Conservation (phyloP, 2,113 vertebrate species). For the Nesoenas mayeri region DNA sequence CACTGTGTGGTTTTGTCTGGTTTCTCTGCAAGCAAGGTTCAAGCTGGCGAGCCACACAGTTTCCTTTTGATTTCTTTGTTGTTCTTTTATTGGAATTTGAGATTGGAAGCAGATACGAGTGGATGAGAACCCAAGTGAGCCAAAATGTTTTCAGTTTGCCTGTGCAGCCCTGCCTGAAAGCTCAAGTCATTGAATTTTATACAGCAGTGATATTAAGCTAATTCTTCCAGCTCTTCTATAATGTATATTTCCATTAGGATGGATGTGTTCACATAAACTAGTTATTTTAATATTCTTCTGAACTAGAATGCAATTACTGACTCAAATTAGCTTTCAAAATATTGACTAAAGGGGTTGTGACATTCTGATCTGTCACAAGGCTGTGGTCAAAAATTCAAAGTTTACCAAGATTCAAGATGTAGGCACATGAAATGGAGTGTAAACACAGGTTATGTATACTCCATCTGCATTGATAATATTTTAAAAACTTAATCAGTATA, state of each 20-base stretch:
- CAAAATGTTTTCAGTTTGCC: slow-evolving; percentile 54
- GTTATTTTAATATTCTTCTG: slow-evolving; percentile 60
- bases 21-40: slow-evolving; percentile 66
- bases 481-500: slow-evolving; percentile 55
- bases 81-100: slow-evolving; percentile 63
- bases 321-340: slow-evolving; percentile 62
- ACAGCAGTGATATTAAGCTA: slow-evolving; percentile 36
- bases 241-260: slow-evolving; percentile 57
- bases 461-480: slow-evolving; percentile 57
- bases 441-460: slow-evolving; percentile 52
- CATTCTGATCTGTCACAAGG: slow-evolving; percentile 33
- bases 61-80: slow-evolving; percentile 68
- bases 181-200: slow-evolving; percentile 52
- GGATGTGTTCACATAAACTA: slow-evolving; percentile 47
- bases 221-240: slow-evolving; percentile 58
- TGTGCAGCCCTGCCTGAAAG: slow-evolving; percentile 45
- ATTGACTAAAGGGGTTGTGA: slow-evolving; percentile 55
- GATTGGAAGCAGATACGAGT: slow-evolving; percentile 62
- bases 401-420: slow-evolving; percentile 41
- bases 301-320: slow-evolving; percentile 57
- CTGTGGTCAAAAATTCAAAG: slow-evolving; percentile 37
- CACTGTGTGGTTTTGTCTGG: slow-evolving; percentile 67
- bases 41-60: slow-evolving; percentile 56
- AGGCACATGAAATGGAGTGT: slow-evolving; percentile 44
- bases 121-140: slow-evolving; percentile 46